Base-by-base conservation (phyloP, 2,797 vertebrate genomes). In the Mionectes olivaceus region DNA sequence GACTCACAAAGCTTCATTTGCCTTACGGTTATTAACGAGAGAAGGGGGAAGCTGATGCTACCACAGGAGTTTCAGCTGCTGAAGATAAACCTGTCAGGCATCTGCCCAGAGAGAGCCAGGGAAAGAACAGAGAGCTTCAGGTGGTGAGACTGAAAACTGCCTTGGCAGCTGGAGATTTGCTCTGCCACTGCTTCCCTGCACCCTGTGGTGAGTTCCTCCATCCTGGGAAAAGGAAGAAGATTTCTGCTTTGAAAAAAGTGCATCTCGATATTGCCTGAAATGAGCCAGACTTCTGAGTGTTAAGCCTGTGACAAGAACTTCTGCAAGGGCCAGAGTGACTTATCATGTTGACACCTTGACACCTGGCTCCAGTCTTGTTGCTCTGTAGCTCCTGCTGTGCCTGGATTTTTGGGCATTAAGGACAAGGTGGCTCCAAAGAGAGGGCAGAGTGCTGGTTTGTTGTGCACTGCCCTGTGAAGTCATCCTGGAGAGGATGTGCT, bases 151-250 rank as follows among this genome's bases (percentile, higher is more conserved):
- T 22, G 43, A 74, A 13, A 76, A 16, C 15, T 59, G 43, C 17
- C 37, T 41, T n/a, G 43, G 33, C 10, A 64, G 21, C 44, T 57
- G 69, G 57, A 56, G 39, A 61, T 28, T 10, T 50, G 33, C 50
- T 73, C 22, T 71, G 10, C 11, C 53, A 7, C 39, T 59, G 24
- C 47, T 83, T 27, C 71, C 11, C 18, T 77, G 46, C 1, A 0
- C 22, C 24, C 43, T 49, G 43, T 7, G 17, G 17, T 24, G 22
- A 65, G 5, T 18, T 24, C 0, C 0, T 10, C 19, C 17, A 6
- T 37, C 5, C 11, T 57, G 19, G 30, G 33, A 49, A 71, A 60
- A 60, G 15, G 28, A 64, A 33, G 33, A 44, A 56, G 50, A 49
- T 13, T 11, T 59, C 19, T 16, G 24, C 30, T 73, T 69, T 71